Conservation (phyloP, 1,140 invertebrate genomes). For the Diploscapter pachys region DNA sequence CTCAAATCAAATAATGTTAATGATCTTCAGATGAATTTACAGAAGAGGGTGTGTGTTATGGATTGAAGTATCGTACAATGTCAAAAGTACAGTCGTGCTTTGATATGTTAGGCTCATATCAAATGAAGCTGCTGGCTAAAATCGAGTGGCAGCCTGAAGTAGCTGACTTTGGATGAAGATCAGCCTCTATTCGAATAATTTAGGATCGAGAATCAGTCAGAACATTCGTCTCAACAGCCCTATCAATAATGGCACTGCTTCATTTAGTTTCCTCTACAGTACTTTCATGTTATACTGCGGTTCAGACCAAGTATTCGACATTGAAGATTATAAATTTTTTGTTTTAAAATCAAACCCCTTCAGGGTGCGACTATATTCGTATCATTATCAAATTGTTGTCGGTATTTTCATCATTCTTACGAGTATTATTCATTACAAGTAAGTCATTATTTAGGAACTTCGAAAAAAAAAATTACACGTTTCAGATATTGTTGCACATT, state of each 20-base stretch:
- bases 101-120: slow-evolving; percentile 11
- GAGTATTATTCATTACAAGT: slow-evolving; percentile 1
- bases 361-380: slow-evolving; percentile 6
- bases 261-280: slow-evolving; percentile 14
- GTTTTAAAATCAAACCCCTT: neutral
- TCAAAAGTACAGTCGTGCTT: slow-evolving; percentile 20
- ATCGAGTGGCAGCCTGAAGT: slow-evolving; percentile 19
- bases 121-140: slow-evolving; percentile 9
- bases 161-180: neutral
- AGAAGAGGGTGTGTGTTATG: slow-evolving; percentile 17
- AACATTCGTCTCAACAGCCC: slow-evolving; percentile 7
- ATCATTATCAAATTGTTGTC: slow-evolving; percentile 19
- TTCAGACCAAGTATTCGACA: slow-evolving; percentile 10
- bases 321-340: neutral
- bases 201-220: slow-evolving; percentile 13
- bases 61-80: slow-evolving; percentile 17
- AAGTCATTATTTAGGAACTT: no score
- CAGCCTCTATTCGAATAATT: neutral
- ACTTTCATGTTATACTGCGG: slow-evolving; percentile 17
- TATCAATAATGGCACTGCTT: slow-evolving; percentile 6
- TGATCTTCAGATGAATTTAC: slow-evolving; percentile 7
- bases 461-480: neutral
- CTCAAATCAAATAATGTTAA: neutral
- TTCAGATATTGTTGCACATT: slow-evolving; percentile 19
- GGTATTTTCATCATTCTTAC: neutral